Evolutionary conservation across 2,797 vertebrate species (phyloP).

Genomic region (Thripadectes ignobilis): DNA sequence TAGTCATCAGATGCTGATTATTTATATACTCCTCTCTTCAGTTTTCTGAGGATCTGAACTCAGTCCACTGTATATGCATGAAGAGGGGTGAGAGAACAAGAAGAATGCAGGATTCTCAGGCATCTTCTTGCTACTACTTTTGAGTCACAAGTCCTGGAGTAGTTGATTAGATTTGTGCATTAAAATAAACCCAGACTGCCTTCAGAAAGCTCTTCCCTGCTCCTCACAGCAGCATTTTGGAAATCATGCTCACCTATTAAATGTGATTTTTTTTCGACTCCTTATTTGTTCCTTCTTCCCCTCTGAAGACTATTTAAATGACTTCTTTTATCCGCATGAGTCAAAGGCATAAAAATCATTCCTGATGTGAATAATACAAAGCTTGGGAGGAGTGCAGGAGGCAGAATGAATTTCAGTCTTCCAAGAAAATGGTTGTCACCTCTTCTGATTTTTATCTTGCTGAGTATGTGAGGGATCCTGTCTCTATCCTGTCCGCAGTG

Average conservation of each 20-base stretch:
- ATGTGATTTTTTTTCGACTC: background rate
- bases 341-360: background rate
- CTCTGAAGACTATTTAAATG: background rate
- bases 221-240: background rate
- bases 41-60: background rate
- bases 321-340: background rate
- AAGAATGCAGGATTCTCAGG: background rate
- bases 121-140: background rate
- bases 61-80: background rate
- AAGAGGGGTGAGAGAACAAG: background rate
- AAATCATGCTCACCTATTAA: background rate
- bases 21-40: background rate
- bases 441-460: background rate
- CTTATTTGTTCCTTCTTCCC: background rate
- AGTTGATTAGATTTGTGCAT: background rate
- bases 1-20: background rate
- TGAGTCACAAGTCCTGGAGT: background rate
- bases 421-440: background rate
- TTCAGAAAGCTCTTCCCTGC: background rate
- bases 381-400: background rate
- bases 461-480: fast-evolving
- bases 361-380: background rate
- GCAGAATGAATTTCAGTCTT: background rate
- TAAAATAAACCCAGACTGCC: background rate
- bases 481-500: background rate